Evolutionary conservation across 2,888 invertebrate species (phyloP).

Genomic region (Ctenicera cuprea): DNA sequence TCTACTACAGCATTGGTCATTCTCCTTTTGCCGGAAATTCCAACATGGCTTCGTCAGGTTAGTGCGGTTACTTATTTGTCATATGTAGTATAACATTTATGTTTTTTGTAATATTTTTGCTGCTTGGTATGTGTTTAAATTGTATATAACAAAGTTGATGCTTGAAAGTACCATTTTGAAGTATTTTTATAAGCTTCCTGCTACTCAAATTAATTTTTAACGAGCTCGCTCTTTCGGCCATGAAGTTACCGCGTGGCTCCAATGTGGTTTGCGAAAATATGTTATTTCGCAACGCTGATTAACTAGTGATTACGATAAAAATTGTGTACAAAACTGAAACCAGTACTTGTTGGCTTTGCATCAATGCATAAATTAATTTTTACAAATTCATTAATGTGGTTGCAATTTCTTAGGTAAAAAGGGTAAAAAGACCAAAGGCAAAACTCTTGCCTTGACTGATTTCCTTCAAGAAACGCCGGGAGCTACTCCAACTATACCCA

Average conservation of each 20-base stretch:
- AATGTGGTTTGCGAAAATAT: constrained; percentile 41
- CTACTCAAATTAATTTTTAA: neutral
- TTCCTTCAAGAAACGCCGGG: constrained; percentile 84
- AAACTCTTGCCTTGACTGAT: constrained; percentile 86
- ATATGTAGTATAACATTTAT: constrained; percentile 69
- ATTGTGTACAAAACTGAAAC: neutral
- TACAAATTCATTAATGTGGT: neutral
- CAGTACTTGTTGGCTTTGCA: neutral
- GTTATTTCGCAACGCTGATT: constrained; percentile 13
- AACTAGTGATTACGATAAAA: neutral
- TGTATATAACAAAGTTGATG: neutral
- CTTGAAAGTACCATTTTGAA: neutral
- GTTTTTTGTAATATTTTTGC: constrained; percentile 4
- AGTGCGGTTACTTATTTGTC: constrained; percentile 74
- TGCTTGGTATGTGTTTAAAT: neutral
- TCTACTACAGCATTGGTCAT: constrained; percentile 11
- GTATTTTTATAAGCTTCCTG: neutral
- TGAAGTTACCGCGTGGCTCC: constrained; percentile 58
- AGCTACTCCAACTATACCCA: constrained; percentile 73
- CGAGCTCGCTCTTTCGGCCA: constrained; percentile 41
- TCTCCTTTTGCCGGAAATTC: constrained; percentile 62
- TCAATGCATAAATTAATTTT: neutral
- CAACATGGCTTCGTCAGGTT: constrained; percentile 86
- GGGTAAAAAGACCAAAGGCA: constrained; percentile 90
- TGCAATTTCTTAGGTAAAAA: constrained; percentile 80